Conservation (phyloP, 2,888 invertebrate genomes). For the Amblyteles armatorius region DNA sequence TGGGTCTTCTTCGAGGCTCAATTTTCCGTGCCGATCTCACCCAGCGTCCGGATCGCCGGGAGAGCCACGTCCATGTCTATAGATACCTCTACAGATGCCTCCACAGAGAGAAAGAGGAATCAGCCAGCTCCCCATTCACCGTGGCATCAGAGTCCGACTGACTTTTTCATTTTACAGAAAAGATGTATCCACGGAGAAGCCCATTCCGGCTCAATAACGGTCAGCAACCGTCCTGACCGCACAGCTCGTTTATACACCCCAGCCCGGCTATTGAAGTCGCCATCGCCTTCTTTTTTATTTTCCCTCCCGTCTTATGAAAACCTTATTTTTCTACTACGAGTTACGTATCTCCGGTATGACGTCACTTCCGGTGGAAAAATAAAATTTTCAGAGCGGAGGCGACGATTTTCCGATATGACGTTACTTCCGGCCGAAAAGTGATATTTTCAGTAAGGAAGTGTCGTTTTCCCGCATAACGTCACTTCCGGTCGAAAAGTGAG, state of each 20-base stretch:
- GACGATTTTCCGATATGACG: too few species aligned
- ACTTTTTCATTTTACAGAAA: conserved; percentile 61
- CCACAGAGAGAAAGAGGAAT: conserved; percentile 13
- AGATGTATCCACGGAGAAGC: conserved; percentile 45
- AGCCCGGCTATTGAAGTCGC: conserved; percentile 45
- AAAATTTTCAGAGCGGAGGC: too few species aligned
- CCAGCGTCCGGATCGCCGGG: conserved; percentile 9
- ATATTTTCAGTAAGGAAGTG: too few species aligned
- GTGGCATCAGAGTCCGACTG: background rate
- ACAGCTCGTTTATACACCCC: conserved; percentile 64
- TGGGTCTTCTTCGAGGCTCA: conserved; percentile 42
- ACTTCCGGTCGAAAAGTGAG: too few species aligned
- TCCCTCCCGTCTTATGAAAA: background rate
- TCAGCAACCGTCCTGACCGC: conserved; percentile 62
- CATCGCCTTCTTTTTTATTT: conserved; percentile 18
- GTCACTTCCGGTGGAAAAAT: too few species aligned
- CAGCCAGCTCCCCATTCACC: background rate
- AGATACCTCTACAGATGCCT: too few species aligned
- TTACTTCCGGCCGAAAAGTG: too few species aligned
- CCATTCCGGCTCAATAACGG: conserved; percentile 68
- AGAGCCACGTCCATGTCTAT: conserved; percentile 14
- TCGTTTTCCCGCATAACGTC: too few species aligned
- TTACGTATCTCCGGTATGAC: too few species aligned
- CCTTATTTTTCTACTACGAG: too few species aligned
- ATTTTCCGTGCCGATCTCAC: conserved; percentile 48